Conservation (phyloP, 2,888 invertebrate genomes). For the Tholera decimalis region DNA sequence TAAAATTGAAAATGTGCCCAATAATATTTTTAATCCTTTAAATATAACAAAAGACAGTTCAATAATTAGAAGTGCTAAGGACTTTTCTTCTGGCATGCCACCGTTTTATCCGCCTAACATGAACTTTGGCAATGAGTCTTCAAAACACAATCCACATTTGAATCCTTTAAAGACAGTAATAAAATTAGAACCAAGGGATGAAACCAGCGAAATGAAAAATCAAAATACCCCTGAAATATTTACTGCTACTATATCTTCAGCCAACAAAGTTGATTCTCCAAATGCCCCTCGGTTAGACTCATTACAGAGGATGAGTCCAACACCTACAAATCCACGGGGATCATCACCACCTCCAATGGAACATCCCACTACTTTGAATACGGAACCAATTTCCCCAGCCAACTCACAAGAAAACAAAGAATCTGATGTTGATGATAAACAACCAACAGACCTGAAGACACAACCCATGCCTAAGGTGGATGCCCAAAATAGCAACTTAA, state of each 20-base stretch:
- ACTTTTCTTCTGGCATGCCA: conserved; percentile 83
- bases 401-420: conserved; percentile 87
- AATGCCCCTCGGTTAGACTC: conserved; percentile 85
- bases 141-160: conserved; percentile 85
- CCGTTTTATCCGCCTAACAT: conserved; percentile 85
- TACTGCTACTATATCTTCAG: conserved; percentile 87
- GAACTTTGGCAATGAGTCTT: conserved; percentile 84
- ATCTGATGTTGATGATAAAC: conserved; percentile 86
- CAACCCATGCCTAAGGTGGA: conserved; percentile 83
- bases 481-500: conserved; percentile 73
- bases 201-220: conserved; percentile 85
- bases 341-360: conserved; percentile 87
- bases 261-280: conserved; percentile 86
- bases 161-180: conserved; percentile 90
- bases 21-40: conserved; percentile 85
- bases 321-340: conserved; percentile 83
- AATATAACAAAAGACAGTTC: conserved; percentile 87
- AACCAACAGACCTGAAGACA: conserved; percentile 87
- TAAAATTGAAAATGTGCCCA: conserved; percentile 86
- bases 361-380: conserved; percentile 82
- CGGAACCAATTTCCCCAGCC: conserved; percentile 87
- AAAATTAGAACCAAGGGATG: conserved; percentile 89
- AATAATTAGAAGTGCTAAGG: conserved; percentile 86
- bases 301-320: conserved; percentile 87
- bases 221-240: conserved; percentile 89